phyloP scores from a whole-genome alignment of 2,797 vertebrate species.

The Protosalanx chinensis region DNA sequence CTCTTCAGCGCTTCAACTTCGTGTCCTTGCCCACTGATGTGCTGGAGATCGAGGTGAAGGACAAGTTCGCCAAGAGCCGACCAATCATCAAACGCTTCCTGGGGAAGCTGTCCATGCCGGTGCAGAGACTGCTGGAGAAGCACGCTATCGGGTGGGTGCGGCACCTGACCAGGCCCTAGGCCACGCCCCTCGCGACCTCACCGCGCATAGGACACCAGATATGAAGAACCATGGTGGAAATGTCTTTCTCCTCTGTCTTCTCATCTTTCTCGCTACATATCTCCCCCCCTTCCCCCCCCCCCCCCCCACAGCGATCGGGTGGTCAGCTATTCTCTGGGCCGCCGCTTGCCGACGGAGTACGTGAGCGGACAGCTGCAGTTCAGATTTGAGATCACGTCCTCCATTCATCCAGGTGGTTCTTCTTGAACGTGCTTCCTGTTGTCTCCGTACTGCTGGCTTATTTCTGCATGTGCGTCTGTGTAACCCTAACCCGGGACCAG shows the following conservation, averaged over 20 bases:
- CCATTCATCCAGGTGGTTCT: conserved; percentile 86
- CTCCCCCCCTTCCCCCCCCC: not conserved
- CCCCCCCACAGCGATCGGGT: conserved; percentile 61
- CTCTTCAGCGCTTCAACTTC: conserved; percentile 87
- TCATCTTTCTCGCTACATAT: not conserved
- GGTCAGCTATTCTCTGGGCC: conserved; percentile 91
- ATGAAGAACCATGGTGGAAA: no score
- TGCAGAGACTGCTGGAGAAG: conserved; percentile 94
- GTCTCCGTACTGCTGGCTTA: not conserved
- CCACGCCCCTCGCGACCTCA: no score
- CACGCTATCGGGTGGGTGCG: conserved; percentile 89
- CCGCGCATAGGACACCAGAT: no score
- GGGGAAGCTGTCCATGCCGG: conserved; percentile 92
- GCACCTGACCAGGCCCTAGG: no score
- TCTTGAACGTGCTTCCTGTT: not conserved
- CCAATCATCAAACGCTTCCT: conserved; percentile 98
- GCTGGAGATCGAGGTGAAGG: conserved; percentile 97
- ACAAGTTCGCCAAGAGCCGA: conserved; percentile 96
- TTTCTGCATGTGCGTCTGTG: no score
- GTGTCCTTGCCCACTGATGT: conserved; percentile 96
- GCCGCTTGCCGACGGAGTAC: conserved; percentile 92
- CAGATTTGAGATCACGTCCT: conserved; percentile 93
- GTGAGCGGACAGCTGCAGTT: conserved; percentile 97
- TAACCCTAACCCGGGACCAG: no score
- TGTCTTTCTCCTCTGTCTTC: not conserved